Conservation (phyloP, 2,888 invertebrate genomes). For the Cheilosia impressa region DNA sequence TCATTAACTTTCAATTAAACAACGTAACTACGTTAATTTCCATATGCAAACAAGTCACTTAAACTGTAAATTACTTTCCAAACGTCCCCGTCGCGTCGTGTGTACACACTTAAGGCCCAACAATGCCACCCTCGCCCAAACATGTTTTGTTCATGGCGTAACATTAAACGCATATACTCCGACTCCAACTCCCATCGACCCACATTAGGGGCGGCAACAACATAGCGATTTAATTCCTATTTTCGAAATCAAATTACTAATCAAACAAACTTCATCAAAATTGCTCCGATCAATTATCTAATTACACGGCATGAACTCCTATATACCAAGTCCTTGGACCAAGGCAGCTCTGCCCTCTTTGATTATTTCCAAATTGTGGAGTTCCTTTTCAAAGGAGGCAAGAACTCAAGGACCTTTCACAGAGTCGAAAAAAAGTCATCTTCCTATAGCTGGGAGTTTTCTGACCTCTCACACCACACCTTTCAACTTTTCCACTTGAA, state of each 20-base stretch:
- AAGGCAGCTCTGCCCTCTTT: neutral
- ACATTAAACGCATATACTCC: neutral
- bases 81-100: constrained; percentile 9
- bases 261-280: constrained; percentile 64
- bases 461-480: constrained; percentile 14
- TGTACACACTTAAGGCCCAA: constrained; percentile 1
- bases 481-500: constrained; percentile 29
- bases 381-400: neutral
- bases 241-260: constrained; percentile 59
- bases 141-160: neutral
- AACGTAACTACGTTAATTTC: constrained; percentile 70
- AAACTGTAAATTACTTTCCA: constrained; percentile 68
- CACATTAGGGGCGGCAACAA: neutral
- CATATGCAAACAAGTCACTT: constrained; percentile 74
- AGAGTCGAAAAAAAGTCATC: neutral
- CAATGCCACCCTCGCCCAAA: neutral
- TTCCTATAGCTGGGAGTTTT: constrained; percentile 3
- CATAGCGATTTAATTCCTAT: constrained; percentile 37
- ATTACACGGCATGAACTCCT: constrained; percentile 51
- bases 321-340: neutral
- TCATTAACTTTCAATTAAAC: constrained; percentile 74
- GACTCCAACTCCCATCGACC: neutral
- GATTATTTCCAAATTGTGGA: constrained; percentile 16
- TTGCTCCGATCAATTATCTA: constrained; percentile 57
- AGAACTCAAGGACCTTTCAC: neutral